phyloP scores from a whole-genome alignment of 1,140 invertebrate genomes.

The Pomacea maculata region DNA sequence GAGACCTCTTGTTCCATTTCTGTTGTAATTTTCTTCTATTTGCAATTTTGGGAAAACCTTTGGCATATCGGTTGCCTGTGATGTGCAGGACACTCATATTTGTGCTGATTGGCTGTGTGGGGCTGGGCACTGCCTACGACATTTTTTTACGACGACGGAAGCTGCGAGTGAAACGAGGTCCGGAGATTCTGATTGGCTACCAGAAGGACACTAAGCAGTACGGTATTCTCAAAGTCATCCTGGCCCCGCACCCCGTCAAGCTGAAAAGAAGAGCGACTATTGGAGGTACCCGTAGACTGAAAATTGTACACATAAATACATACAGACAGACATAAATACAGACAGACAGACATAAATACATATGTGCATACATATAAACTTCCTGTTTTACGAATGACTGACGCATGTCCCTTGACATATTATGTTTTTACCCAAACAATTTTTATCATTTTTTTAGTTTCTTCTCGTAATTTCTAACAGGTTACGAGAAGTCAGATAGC shows the following conservation, averaged over 20 bases:
- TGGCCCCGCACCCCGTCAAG: not conserved
- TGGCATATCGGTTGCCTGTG: not conserved
- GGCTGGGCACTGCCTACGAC: constrained; percentile 22
- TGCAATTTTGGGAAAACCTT: no score
- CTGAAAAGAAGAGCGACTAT: not conserved
- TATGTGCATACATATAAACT: no score
- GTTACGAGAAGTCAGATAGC: not conserved
- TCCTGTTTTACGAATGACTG: no score
- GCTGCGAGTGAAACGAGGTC: constrained; percentile 18
- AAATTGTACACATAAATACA: no score
- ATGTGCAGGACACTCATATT: constrained; percentile 8
- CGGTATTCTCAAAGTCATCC: constrained; percentile 25
- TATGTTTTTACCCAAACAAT: no score
- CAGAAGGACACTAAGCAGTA: constrained; percentile 18
- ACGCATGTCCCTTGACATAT: no score
- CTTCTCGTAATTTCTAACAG: not conserved
- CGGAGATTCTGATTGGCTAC: constrained; percentile 27
- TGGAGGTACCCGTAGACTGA: not conserved
- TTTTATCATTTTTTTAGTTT: not conserved
- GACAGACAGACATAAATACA: no score
- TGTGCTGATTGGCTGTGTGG: not conserved
- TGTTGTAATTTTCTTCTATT: no score
- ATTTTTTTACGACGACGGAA: constrained; percentile 22
- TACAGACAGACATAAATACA: no score
- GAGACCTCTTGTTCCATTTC: no score